Evolutionary conservation across 2,888 invertebrate species (phyloP).

Genomic region (Crossocerus cetratus): DNA sequence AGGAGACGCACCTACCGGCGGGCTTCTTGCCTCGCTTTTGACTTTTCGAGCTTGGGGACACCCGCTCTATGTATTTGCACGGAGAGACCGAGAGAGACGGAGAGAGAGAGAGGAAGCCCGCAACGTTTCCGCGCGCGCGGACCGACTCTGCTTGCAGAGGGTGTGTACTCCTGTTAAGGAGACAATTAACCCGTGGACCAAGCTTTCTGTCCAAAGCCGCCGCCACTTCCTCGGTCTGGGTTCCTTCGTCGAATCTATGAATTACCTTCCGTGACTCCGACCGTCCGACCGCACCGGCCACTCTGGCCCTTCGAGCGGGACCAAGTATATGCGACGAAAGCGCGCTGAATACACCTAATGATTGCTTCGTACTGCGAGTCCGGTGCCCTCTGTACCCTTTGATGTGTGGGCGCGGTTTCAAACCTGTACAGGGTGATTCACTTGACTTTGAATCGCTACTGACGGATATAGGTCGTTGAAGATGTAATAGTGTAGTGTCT

Average conservation of each 20-base stretch:
- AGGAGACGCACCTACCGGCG: background rate
- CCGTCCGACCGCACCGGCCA: constrained; percentile 4
- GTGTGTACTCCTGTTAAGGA: constrained; percentile 53
- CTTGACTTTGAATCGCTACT: too few species aligned
- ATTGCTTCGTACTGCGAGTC: background rate
- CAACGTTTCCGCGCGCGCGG: background rate
- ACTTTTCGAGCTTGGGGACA: background rate
- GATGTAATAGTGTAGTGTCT: too few species aligned
- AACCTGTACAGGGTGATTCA: too few species aligned
- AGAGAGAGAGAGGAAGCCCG: too few species aligned
- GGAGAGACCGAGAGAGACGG: background rate
- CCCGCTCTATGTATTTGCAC: background rate
- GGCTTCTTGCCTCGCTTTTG: background rate
- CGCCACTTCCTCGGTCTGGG: constrained; percentile 19
- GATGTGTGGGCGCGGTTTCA: too few species aligned
- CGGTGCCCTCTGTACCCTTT: too few species aligned
- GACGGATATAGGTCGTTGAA: too few species aligned
- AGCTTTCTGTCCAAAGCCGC: constrained; percentile 43
- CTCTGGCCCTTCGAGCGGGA: constrained; percentile 6
- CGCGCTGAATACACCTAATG: background rate
- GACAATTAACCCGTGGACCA: constrained; percentile 54
- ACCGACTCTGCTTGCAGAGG: constrained; percentile 38
- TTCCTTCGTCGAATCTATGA: constrained; percentile 48
- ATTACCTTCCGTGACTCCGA: constrained; percentile 25
- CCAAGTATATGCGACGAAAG: background rate